Evolutionary conservation across 2,113 vertebrate genomes (phyloP).

Genomic region (Excalfactoria chinensis): DNA sequence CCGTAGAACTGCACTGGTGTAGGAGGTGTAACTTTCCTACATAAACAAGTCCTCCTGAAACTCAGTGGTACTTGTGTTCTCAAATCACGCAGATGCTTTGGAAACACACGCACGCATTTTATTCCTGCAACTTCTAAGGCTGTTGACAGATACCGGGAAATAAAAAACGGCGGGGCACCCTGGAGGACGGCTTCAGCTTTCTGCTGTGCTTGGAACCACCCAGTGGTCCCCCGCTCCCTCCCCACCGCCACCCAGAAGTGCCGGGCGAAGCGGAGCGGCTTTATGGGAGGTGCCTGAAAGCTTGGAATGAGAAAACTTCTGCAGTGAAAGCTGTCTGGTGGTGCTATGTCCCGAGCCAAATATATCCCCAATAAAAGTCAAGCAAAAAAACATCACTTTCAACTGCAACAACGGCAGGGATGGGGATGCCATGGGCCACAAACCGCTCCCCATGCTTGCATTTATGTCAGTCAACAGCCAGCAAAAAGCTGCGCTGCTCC

Average conservation of each 20-base stretch:
- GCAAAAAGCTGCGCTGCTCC: neutral
- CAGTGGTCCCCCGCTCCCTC: neutral
- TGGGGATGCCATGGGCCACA: neutral
- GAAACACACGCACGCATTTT: neutral
- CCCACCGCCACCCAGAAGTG: neutral
- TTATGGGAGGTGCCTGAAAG: neutral
- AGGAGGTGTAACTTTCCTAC: neutral
- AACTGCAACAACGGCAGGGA: neutral
- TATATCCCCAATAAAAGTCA: neutral
- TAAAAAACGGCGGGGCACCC: neutral
- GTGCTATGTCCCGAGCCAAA: neutral
- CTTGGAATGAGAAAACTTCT: neutral
- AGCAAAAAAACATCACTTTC: rapidly evolving
- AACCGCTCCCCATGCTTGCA: neutral
- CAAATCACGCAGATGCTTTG: neutral
- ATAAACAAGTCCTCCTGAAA: neutral
- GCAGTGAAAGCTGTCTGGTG: neutral
- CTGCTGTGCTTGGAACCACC: neutral
- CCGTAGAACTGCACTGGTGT: neutral
- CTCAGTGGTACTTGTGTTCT: neutral
- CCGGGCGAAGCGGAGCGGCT: neutral
- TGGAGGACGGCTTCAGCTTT: neutral
- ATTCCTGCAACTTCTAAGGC: neutral
- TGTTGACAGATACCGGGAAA: neutral
- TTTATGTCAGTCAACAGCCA: neutral